These are phyloP conservation scores for Eupithecia abbreviata DNA, from an alignment of 2,888 invertebrate genomes.

Conservation along the genomic window DNA sequence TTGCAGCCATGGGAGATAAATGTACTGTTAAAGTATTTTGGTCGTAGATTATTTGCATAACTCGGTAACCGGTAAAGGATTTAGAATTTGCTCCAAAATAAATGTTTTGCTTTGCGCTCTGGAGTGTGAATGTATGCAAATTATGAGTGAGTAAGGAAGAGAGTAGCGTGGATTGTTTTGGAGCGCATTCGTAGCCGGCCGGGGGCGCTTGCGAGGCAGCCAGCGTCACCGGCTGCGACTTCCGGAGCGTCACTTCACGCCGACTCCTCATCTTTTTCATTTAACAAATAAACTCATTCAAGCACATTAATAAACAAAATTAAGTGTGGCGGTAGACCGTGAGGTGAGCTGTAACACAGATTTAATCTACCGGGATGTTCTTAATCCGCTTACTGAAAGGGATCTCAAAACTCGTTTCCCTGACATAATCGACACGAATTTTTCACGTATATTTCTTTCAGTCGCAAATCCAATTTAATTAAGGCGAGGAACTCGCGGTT, in stretches of 20 bases:
- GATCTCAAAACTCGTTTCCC: slow-evolving; percentile 75
- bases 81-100: slow-evolving; percentile 25
- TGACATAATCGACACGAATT: slow-evolving; percentile 81
- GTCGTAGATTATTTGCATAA: slow-evolving; percentile 1
- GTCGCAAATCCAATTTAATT: slow-evolving; percentile 84
- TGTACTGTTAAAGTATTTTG: slow-evolving; percentile 50
- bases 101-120: slow-evolving; percentile 29
- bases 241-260: slow-evolving; percentile 58
- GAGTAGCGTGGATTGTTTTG: slow-evolving; percentile 37
- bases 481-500: slow-evolving; percentile 83
- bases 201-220: slow-evolving; percentile 20
- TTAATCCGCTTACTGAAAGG: slow-evolving; percentile 73
- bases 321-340: slow-evolving; percentile 43
- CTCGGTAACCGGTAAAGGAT: slow-evolving; percentile 37
- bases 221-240: slow-evolving; percentile 62
- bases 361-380: slow-evolving; percentile 62
- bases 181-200: slow-evolving; percentile 39
- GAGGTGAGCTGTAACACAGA: slow-evolving; percentile 45
- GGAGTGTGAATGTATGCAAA: slow-evolving; percentile 39
- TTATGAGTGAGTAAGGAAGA: slow-evolving; percentile 45
- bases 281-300: slow-evolving; percentile 36
- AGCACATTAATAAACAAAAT: slow-evolving; percentile 48
- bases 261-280: slow-evolving; percentile 37
- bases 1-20: slow-evolving; percentile 63
- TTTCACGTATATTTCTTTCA: slow-evolving; percentile 83